phyloP scores from a whole-genome alignment of 2,888 invertebrate genomes.

The Epinotia nisella region DNA sequence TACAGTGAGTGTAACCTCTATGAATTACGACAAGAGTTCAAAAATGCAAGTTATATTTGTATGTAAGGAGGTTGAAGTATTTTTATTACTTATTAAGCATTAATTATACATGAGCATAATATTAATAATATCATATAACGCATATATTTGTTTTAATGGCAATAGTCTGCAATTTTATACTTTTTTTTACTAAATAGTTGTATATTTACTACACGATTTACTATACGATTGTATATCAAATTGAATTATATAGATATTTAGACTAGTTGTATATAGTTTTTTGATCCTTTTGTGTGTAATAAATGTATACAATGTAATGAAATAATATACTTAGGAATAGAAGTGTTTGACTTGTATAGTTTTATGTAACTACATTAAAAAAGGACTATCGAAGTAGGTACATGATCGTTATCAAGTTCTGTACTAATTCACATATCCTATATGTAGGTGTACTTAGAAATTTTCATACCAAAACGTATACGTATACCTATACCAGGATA shows the following conservation, averaged over 20 bases:
- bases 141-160: slow-evolving; percentile 2
- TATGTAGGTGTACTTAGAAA: not conserved
- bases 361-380: not conserved
- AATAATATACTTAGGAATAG: slow-evolving; percentile 4
- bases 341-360: not conserved
- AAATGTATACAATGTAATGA: slow-evolving; percentile 3
- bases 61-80: not conserved
- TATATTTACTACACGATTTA: no score
- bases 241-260: slow-evolving; percentile 16
- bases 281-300: slow-evolving; percentile 19
- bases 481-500: not conserved
- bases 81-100: not conserved
- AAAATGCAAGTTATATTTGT: not conserved
- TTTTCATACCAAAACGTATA: slow-evolving; percentile 1
- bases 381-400: not conserved
- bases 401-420: not conserved
- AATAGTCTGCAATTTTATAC: slow-evolving; percentile 32
- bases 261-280: slow-evolving; percentile 35
- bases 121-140: slow-evolving; percentile 18
- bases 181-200: slow-evolving; percentile 23
- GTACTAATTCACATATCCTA: not conserved
- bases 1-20: not conserved
- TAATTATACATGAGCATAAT: slow-evolving; percentile 34
- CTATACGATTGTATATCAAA: not conserved
- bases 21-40: not conserved